Conservation (phyloP, 2,888 invertebrate species). For the Eudemis profundana region DNA sequence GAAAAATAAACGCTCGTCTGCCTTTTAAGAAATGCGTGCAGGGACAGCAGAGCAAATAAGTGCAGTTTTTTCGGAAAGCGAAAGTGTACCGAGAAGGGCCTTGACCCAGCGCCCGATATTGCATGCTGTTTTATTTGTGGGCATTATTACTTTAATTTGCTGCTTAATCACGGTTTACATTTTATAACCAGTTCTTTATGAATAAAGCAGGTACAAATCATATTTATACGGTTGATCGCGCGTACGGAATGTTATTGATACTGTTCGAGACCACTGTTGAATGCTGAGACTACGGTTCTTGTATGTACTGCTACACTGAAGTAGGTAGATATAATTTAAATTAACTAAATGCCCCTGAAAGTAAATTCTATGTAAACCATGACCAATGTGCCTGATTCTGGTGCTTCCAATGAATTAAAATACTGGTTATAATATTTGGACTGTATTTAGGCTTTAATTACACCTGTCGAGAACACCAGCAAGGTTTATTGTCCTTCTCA, state of each 20-base stretch:
- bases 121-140: constrained; percentile 24
- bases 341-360: too few relatives aligned
- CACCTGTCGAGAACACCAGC: not conserved
- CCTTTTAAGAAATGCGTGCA: constrained; percentile 21
- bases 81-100: constrained; percentile 45
- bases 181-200: constrained; percentile 14
- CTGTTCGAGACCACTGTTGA: not conserved
- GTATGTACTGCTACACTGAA: too few relatives aligned
- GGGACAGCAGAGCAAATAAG: constrained; percentile 38
- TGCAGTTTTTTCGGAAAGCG: constrained; percentile 44
- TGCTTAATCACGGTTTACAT: not conserved
- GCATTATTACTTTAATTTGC: constrained; percentile 23
- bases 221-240: not conserved
- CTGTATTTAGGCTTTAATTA: not conserved
- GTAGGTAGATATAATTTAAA: too few relatives aligned
- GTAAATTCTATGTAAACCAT: too few relatives aligned
- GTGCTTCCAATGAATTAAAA: not conserved
- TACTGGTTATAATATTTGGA: not conserved
- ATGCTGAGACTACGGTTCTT: not conserved
- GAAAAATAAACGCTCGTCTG: constrained; percentile 22
- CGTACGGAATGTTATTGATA: not conserved
- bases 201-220: not conserved
- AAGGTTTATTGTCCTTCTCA: constrained; percentile 4
- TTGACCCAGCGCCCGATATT: constrained; percentile 45
- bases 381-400: too few relatives aligned